Base-by-base conservation (phyloP, 2,797 vertebrate species). In the Pseudomugil gertrudae region DNA sequence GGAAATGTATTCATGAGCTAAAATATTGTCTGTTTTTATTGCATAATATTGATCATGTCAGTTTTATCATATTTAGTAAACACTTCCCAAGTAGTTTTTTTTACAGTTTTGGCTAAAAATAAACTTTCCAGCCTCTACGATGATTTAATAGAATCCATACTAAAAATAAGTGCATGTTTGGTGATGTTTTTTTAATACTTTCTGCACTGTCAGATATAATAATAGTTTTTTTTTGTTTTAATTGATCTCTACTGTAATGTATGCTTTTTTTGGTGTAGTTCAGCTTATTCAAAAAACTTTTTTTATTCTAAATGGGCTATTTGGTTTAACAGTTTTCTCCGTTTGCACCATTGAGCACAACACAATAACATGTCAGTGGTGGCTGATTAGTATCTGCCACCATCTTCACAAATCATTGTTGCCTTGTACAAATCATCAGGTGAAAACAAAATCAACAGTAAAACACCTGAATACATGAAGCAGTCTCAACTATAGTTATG, bases 11-110 rank as follows among this genome's bases (percentile, higher is more conserved):
- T 73, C 19, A 58, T 51, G 29, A 59, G 35, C 47, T 73, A 70
- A 64, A 73, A 57, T 35, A 57, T 21, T 45, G 73, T 54, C 32
- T 59, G 58, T 70, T 29, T 29, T 58, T 64, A 83, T 83, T 40
- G 68, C 53, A 52, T 81, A 69, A 81, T 40, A 30, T 74, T 72
- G 72, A 80, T 45, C 10, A 24, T 67, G 73, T 40, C 56, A 56
- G 24, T 76, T 58, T 76, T 51, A 57, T 79, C 35, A 29, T 36
- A 3, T 66, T 60, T 63, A 2, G 48, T 15, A 15, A 43, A 40
- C 26, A 43, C 13, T 66, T 15, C 43, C 51, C n/a, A 59, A 40
- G 9, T 24, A 66, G 21, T 36, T 19, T 35, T 51, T 62, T 45
- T 33, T n/a, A n/a, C 40, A 63, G 23, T 56, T 69, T 51, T 47